Percentiles rank a stretch among this genome's conserved stretches.
phyloP scores from a whole-genome alignment of 2,113 vertebrate species.

The Callorhinus ursinus region DNA sequence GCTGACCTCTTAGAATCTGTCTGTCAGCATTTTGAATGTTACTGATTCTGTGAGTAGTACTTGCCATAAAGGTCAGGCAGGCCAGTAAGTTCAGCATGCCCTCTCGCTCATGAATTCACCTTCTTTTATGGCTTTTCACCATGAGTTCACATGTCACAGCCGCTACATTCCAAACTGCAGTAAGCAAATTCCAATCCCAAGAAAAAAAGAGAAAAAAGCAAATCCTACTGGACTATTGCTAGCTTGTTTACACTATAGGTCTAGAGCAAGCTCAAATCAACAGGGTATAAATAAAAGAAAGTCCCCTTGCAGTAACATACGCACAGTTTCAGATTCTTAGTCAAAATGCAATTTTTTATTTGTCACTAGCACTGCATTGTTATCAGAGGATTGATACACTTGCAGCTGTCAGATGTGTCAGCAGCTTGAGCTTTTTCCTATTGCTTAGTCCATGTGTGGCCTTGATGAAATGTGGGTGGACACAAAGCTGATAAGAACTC shows the following conservation, averaged over 20 bases:
- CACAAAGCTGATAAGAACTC: not conserved
- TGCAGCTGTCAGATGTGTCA: not conserved
- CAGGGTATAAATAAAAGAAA: not conserved
- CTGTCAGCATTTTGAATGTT: conserved; percentile 60
- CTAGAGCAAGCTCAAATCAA: not conserved
- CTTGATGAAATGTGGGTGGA: not conserved
- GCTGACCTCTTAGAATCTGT: conserved; percentile 4
- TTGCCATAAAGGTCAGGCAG: conserved; percentile 47
- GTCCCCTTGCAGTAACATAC: not conserved
- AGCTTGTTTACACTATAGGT: not conserved
- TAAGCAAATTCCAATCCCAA: conserved; percentile 52
- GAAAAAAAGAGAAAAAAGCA: conserved; percentile 14
- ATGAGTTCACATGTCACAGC: conserved; percentile 2
- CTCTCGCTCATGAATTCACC: conserved; percentile 27
- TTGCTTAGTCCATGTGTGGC: not conserved
- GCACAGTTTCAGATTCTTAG: not conserved
- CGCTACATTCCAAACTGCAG: not conserved
- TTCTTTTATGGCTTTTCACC: conserved; percentile 38
- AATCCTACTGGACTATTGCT: not conserved
- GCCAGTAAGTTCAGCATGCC: not conserved
- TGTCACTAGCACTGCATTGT: not conserved
- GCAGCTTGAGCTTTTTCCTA: not conserved
- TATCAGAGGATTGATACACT: not conserved
- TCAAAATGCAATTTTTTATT: conserved; percentile 15
- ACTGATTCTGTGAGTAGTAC: conserved; percentile 55